Evolutionary conservation across 2,113 vertebrate genomes (phyloP), one percentile per base, ranked within the genome.

Genomic region (Antennarius striatus): DNA sequence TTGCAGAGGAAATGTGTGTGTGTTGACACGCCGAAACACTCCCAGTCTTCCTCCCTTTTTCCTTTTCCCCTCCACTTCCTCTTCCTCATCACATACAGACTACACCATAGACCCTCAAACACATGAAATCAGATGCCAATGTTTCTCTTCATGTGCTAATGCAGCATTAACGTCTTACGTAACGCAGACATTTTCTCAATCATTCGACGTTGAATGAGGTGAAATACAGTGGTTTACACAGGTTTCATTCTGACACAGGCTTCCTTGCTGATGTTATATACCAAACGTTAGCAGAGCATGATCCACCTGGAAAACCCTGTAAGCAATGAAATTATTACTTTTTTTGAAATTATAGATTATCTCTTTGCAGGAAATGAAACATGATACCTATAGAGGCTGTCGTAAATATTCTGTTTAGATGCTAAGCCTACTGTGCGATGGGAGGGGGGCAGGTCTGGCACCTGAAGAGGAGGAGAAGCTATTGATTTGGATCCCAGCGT

Each of bases 21-120:
- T 79, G 80, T 83, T 80, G 83, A 84, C 77, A 86, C 22, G 39
- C 68, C 71, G 59, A 82, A 76, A 81, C 57, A 71, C 77, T 67
- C 51, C 58, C 74, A 9, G 62, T 65, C 67, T 36, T 74, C 55
- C 56, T 75, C 74, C 71, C 57, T 62, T 65, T 61, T 58, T 54
- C 47, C 48, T 48, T 57, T 48, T 56, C 63, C 77, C 69, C 30
- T 15, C 0, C 8, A 7, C 29, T 58, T 32, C 5, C 57, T 62
- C 59, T 6, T 13, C 60, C 45, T 63, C n/a, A 29, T 50, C 45
- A 40, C 50, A 71, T 69, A 74, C 77, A 72, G 48, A 56, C 61
- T 46, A 42, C 6, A n/a, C 69, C 14, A 59, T 11, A 59, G 46
- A 75, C 63, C 45, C 64, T 76, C 63, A 68, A 48, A 70, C 63